Base-by-base conservation (phyloP, 2,888 invertebrate genomes). In the Drosophila mulleri region DNA sequence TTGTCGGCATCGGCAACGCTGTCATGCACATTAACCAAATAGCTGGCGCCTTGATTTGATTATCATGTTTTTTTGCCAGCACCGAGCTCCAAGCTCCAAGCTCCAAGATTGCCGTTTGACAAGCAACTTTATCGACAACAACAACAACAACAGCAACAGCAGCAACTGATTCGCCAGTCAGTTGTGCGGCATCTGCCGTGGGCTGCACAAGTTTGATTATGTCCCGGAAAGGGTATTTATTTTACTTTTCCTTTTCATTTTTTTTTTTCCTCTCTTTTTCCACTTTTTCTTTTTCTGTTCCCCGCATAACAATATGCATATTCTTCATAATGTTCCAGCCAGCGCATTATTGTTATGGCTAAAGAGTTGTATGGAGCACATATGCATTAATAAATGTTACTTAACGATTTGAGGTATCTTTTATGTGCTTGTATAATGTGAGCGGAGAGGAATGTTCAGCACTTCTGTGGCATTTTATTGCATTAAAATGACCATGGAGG, bases 1-100 rank as follows among this genome's bases (percentile, higher is more conserved):
- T 18, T 48, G 39, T 45, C 65, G 61, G 20, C 50, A 61, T 63
- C 64, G 45, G 16, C 54, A 52, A 37, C 63, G 72, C 47, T 42
- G 69, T 52, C 62, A 50, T 81, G 81, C 82, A 87, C 88, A 87
- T 89, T 87, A 87, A 88, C 88, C 85, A 87, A 89, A 87, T 87
- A 82, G 88, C 85, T 87, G 80, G 88, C 70, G 83, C 83, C 89
- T 85, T 87, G 88, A 87, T 87, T 87, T 89, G 88, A 87, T 87
- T 87, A 87, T 85, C 82, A 80, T 85, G 78, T 81, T 76, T 67
- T 53, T 53, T 67, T 63, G 60, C 65, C 63, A 41, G 57, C 59
- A 60, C 62, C 35, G 14, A 56, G 75, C 56, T 23, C 35, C 50
- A 63, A 68, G 78, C 57, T 44, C 23, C 50, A 68, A 70, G 78